Conservation (phyloP, 2,113 vertebrate genomes). For the Tragelaphus scriptus region DNA sequence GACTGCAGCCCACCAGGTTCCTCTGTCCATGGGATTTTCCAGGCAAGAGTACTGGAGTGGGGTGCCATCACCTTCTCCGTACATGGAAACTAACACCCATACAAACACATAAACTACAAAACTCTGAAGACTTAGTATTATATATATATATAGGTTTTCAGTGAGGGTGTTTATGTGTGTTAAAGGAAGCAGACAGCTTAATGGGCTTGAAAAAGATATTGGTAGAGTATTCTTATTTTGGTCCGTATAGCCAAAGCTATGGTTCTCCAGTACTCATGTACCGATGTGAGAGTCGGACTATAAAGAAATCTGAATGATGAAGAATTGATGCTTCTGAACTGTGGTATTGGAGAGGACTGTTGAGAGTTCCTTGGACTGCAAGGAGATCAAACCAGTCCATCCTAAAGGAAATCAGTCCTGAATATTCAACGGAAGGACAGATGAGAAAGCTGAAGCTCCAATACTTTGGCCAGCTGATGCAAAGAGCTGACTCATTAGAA, state of each 20-base stretch:
- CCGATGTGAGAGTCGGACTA: accelerated
- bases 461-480: background rate
- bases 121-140: background rate
- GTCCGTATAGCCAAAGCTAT: background rate
- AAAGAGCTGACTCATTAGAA: background rate
- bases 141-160: background rate
- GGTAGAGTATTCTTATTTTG: background rate
- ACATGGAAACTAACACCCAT: background rate
- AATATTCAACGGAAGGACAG: background rate
- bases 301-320: background rate
- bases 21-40: too few species aligned
- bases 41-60: too few species aligned
- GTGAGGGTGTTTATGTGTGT: background rate
- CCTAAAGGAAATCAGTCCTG: background rate
- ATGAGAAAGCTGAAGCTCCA: background rate
- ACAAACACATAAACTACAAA: background rate
- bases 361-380: background rate
- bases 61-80: too few species aligned
- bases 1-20: too few species aligned
- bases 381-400: background rate
- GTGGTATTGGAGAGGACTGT: background rate
- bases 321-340: background rate
- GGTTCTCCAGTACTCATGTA: background rate
- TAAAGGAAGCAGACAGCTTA: background rate
- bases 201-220: background rate